Base-by-base conservation (phyloP, 1,140 invertebrate genomes). In the Lineus longissimus region DNA sequence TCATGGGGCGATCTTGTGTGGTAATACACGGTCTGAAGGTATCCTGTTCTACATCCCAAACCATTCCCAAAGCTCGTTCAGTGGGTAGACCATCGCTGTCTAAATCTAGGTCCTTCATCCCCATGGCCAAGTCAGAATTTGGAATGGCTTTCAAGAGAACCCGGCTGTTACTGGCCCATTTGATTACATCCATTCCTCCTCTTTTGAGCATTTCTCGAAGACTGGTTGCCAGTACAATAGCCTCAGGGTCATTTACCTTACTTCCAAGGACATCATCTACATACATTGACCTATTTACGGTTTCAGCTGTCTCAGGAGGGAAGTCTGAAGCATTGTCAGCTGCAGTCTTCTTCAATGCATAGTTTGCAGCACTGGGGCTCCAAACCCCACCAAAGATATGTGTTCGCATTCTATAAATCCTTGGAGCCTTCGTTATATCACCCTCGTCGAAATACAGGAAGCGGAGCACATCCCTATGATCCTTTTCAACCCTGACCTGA, bases 231-330 rank as follows among this genome's bases (percentile, higher is more conserved):
- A 36, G 33, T 36, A 7, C 15, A 36, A 22, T 9, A 30, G 23
- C 31, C 27, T 22, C 59, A 15, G 54, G n/a, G 17, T 45, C 23
- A 41, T 31, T 19, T 31, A n/a, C 31, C 13, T 13, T 19, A n/a
- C 33, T 61, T 22, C 57, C 61, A 25, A 61, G 29, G 15, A 31
- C 56, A 40, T 65, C 64, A 47, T 61, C 64, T 4, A 65, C 59
- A 61, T 65, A 65, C 45, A 65, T 56, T 22, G 60, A 56, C 17
- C 23, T 54, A 4, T 58, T 2, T 0, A 64, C 30, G 15, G 57
- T 55, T 6, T 13, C 19, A 1, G 23, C 33, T 19, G 33, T 36
- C 33, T 36, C 33, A 36, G 33, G 15, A 15, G 33, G 33, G 33
- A 36, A 36, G 33, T 36, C 33, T 7, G 33, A 4, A 36, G 33